Conservation (phyloP, 2,113 vertebrate species). For the Cyanistes caeruleus region DNA sequence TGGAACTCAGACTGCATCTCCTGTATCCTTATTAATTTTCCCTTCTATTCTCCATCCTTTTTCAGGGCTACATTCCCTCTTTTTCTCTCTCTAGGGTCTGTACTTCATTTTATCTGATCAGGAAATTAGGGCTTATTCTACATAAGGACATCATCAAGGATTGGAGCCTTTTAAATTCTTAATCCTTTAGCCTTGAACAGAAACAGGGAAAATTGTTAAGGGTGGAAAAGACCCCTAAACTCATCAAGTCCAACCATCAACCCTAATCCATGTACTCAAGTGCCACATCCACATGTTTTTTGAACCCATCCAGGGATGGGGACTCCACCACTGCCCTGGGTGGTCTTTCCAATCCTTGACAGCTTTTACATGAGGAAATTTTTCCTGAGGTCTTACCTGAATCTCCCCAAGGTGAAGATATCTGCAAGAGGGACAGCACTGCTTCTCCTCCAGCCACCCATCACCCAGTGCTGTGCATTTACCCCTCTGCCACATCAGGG, state of each 20-base stretch:
- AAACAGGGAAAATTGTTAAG: background rate
- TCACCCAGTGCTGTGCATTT: background rate
- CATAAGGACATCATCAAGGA: background rate
- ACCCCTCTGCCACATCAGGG: background rate
- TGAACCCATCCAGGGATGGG: background rate
- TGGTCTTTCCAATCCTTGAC: too few relatives aligned
- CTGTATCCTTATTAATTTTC: background rate
- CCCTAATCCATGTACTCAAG: background rate
- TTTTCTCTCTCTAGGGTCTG: background rate
- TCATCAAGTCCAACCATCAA: background rate
- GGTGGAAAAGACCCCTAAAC: background rate
- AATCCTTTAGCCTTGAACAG: background rate
- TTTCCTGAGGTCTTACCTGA: background rate
- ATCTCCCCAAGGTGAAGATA: background rate
- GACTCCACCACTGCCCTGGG: background rate
- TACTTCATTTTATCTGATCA: background rate
- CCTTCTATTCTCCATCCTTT: background rate
- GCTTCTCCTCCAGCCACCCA: background rate
- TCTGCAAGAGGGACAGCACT: background rate
- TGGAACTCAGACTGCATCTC: background rate
- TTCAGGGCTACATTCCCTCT: background rate
- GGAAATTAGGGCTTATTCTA: background rate
- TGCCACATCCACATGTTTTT: accelerated
- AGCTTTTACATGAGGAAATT: background rate
- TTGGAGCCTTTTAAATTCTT: background rate